A percentile compares a stretch with the other conserved stretches of the same genome.
These are phyloP conservation scores for Hirundichthys speculiger DNA, from an alignment of 2,113 vertebrate genomes.

Conservation along the genomic window DNA sequence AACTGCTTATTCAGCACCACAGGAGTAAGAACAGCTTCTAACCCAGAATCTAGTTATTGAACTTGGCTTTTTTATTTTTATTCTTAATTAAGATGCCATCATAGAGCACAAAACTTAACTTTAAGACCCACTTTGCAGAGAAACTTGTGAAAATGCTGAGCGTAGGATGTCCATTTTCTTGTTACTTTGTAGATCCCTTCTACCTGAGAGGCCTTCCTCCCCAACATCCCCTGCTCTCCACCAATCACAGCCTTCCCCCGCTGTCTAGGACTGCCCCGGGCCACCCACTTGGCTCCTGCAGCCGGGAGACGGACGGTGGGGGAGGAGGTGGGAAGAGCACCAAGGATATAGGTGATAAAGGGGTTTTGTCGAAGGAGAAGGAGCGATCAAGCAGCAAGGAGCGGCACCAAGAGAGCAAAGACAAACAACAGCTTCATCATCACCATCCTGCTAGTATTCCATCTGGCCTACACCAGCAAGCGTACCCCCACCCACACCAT, in stretches of 20 bases:
- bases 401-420: slow-evolving; percentile 81
- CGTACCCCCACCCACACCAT: slow-evolving; percentile 66
- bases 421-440: slow-evolving; percentile 73
- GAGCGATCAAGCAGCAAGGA: slow-evolving; percentile 83
- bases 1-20: slow-evolving; percentile 44
- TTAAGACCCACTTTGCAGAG: not conserved
- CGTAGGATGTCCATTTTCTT: not conserved
- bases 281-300: slow-evolving; percentile 87
- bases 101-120: no score
- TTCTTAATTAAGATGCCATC: no score
- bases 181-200: slow-evolving; percentile 88
- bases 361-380: slow-evolving; percentile 83
- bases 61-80: no score
- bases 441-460: slow-evolving; percentile 44
- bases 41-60: no score
- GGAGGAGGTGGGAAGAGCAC: slow-evolving; percentile 77
- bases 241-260: slow-evolving; percentile 89
- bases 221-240: slow-evolving; percentile 88
- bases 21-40: not conserved
- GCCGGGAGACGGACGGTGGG: slow-evolving; percentile 84
- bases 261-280: slow-evolving; percentile 84
- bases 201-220: slow-evolving; percentile 93
- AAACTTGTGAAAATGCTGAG: not conserved
- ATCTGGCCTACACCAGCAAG: slow-evolving; percentile 65
- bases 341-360: slow-evolving; percentile 84